Evolutionary conservation across 2,888 invertebrate species (phyloP).

Genomic region (Andrena flavipes): DNA sequence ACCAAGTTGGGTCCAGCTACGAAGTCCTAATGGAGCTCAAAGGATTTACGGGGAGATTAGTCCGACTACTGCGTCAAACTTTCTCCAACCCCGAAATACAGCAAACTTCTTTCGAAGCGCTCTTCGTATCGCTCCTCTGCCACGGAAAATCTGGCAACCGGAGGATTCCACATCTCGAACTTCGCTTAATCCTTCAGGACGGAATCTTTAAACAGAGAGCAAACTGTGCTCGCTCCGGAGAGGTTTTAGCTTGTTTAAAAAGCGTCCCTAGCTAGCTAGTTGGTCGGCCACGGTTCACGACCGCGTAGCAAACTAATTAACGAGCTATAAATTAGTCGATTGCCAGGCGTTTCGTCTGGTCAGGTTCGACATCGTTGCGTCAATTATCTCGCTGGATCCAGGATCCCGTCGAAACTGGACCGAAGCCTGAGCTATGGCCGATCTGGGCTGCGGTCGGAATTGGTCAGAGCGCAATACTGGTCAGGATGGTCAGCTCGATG

Average conservation of each 20-base stretch:
- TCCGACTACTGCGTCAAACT: constrained; percentile 28
- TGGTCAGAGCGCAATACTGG: constrained; percentile 45
- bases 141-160: neutral
- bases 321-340: constrained; percentile 10
- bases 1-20: constrained; percentile 31
- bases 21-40: constrained; percentile 65
- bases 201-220: neutral
- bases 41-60: constrained; percentile 60
- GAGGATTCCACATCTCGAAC: neutral
- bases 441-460: constrained; percentile 48
- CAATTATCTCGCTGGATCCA: constrained; percentile 56
- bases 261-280: neutral
- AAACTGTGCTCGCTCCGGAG: neutral
- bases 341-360: constrained; percentile 13
- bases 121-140: neutral
- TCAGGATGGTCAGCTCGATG: constrained; percentile 46
- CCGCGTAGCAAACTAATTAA: constrained; percentile 22
- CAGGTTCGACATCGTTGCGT: constrained; percentile 33
- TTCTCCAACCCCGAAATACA: constrained; percentile 23
- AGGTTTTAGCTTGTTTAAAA: neutral
- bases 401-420: constrained; percentile 29
- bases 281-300: neutral
- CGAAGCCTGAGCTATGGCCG: constrained; percentile 50
- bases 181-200: neutral
- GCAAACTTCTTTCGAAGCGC: constrained; percentile 42